Conservation (phyloP, 2,797 vertebrate genomes). For the Etheostoma perlongum region DNA sequence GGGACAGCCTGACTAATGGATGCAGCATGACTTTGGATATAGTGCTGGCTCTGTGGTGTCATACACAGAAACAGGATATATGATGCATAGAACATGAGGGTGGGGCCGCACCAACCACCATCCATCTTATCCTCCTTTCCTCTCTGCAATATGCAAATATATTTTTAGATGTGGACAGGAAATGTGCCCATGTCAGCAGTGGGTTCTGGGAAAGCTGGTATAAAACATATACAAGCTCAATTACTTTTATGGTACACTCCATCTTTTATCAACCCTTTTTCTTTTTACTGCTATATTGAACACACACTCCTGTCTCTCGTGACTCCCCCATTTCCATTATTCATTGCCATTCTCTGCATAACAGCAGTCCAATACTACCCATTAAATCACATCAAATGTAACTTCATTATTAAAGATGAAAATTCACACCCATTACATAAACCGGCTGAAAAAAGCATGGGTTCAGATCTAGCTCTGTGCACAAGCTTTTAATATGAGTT, state of each 20-base stretch:
- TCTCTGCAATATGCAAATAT: constrained; percentile 45
- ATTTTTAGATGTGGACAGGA: constrained; percentile 40
- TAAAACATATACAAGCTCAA: background rate
- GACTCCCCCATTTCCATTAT: background rate
- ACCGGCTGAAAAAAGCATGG: background rate
- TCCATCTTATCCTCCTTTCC: constrained; percentile 36
- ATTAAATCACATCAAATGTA: background rate
- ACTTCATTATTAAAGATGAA: background rate
- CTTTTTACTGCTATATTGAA: background rate
- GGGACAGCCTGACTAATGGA: constrained; percentile 67
- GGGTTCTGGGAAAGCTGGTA: constrained; percentile 1
- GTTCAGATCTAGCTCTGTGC: background rate
- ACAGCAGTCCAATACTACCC: background rate
- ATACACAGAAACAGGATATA: constrained; percentile 43
- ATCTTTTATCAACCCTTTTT: background rate
- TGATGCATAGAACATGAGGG: constrained; percentile 48
- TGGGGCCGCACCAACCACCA: constrained; percentile 28
- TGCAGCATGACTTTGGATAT: constrained; percentile 34
- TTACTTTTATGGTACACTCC: background rate
- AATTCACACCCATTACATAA: background rate
- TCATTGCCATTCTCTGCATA: background rate
- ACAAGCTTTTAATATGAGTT: background rate
- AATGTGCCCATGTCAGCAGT: constrained; percentile 33
- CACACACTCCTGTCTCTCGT: background rate
- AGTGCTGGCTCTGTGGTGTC: constrained; percentile 33